Evolutionary conservation across 2,888 invertebrate species (phyloP), one percentile per base, ranked within the genome.

Genomic region (Plagiodera versicolora): DNA sequence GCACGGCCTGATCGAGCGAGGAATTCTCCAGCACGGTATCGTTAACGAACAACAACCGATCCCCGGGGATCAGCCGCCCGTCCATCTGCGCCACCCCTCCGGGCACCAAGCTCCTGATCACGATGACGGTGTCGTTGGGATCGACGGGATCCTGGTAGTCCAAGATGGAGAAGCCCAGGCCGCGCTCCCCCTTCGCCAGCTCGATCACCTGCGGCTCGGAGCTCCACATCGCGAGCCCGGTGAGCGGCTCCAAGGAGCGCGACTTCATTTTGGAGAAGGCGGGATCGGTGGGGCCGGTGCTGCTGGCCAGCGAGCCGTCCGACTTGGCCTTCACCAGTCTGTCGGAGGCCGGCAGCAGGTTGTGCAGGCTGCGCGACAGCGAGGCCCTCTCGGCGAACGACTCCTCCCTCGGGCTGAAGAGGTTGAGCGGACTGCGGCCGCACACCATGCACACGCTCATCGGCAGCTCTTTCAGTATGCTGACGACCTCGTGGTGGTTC

Each of bases 141-240:
- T 98, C 96, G 81, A 96, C 86, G 30, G 98, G 98, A 84, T 99
- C 98, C 83, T 89, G 89, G 80, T 92, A 92, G 83, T 95, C 99
- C 70, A 99, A 86, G 80, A 99, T 97, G 66, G 98, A 98, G 84
- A 99, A 99, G 64, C 99, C 99, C 61, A 99, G 87, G 11, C 99
- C 99, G 63, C 96, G 88, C 79, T 98, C 97, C 66, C 97, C 98
- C 82, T 99, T 99, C 61, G 92, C 88, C 71, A 99, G 83, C 81
- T 98, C 95, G 71, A 99, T 97, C 66, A 96, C 90, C 80, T 98
- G 94, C 46, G 98, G 95, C 75, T 98, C 96, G 11, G 93, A 93
- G 70, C 95, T 94, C 98, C 98, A 99, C 93, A 98, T 97, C 39
- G 98, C 98, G 70, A 98, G 84, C 5, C 97, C 97, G 1, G 96